phyloP scores from a whole-genome alignment of 2,888 invertebrate species.

The Halictus quadricinctus region DNA sequence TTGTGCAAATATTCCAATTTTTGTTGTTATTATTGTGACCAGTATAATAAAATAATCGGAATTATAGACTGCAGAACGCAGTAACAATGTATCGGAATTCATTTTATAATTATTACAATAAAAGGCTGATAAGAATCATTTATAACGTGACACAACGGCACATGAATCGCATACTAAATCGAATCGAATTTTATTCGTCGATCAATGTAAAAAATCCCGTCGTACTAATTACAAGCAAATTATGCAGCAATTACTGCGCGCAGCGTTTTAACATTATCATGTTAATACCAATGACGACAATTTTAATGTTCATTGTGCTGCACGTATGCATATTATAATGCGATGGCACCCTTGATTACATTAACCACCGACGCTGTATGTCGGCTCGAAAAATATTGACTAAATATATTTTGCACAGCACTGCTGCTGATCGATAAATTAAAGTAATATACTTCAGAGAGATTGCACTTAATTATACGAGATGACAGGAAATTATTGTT shows the following conservation, averaged over 20 bases:
- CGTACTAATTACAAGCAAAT: slow-evolving; percentile 4
- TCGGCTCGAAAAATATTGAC: neutral
- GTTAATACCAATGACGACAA: slow-evolving; percentile 3
- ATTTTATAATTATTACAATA: neutral
- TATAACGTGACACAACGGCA: neutral
- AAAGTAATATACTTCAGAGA: neutral
- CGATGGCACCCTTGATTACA: neutral
- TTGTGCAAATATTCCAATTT: neutral
- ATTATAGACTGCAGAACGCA: neutral
- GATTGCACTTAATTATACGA: neutral
- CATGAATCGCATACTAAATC: neutral
- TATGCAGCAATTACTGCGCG: neutral
- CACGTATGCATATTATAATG: neutral
- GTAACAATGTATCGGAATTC: neutral
- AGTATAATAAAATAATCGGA: neutral
- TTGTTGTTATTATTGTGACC: neutral
- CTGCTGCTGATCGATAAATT: neutral
- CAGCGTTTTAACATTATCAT: slow-evolving; percentile 1
- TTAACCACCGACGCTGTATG: neutral
- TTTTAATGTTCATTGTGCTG: slow-evolving; percentile 15
- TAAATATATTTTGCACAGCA: neutral
- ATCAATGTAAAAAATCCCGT: neutral
- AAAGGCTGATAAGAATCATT: neutral
- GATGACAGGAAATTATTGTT: neutral
- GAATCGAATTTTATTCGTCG: neutral